Percentiles rank a stretch among this genome's conserved stretches.
These are phyloP conservation scores for Nyctibius grandis DNA, from an alignment of 2,797 vertebrate genomes.

Conservation along the genomic window DNA sequence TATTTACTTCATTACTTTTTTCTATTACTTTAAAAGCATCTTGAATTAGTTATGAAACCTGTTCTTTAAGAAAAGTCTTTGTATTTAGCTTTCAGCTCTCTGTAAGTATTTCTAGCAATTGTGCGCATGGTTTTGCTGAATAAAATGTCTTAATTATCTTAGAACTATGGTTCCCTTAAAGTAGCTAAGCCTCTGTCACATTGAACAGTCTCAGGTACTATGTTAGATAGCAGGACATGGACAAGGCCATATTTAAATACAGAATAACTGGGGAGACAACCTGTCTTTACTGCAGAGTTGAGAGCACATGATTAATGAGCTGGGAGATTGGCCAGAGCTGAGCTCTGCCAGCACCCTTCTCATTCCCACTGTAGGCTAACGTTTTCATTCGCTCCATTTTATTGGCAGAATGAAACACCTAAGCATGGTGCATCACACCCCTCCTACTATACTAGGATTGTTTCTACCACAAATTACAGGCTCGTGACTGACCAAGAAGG, in stretches of 20 bases:
- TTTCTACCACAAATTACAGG: slow-evolving; percentile 52
- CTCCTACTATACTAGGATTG: slow-evolving; percentile 15
- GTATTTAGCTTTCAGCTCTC: not conserved
- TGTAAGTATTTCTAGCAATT: not conserved
- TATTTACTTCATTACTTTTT: not conserved
- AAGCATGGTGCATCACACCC: slow-evolving; percentile 35
- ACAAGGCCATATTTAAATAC: not conserved
- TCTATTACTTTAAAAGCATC: not conserved
- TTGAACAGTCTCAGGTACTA: not conserved
- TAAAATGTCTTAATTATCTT: not conserved
- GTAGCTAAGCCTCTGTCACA: not conserved
- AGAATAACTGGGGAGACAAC: not conserved
- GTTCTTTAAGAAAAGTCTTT: not conserved
- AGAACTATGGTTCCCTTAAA: not conserved
- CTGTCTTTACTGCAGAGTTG: not conserved
- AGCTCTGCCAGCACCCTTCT: not conserved
- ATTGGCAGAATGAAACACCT: slow-evolving; percentile 25
- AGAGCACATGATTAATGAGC: not conserved
- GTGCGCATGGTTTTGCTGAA: not conserved
- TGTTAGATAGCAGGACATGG: not conserved
- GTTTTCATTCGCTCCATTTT: fast-evolving
- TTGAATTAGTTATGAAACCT: not conserved
- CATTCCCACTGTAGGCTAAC: not conserved
- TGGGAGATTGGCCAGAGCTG: not conserved
- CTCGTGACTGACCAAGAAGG: slow-evolving; percentile 28